Evolutionary conservation across 37 sponge, comb jelly and placozoan genomes (phyloP), one percentile per base, ranked within the genome.

Genomic region (Haliclona indistincta): DNA sequence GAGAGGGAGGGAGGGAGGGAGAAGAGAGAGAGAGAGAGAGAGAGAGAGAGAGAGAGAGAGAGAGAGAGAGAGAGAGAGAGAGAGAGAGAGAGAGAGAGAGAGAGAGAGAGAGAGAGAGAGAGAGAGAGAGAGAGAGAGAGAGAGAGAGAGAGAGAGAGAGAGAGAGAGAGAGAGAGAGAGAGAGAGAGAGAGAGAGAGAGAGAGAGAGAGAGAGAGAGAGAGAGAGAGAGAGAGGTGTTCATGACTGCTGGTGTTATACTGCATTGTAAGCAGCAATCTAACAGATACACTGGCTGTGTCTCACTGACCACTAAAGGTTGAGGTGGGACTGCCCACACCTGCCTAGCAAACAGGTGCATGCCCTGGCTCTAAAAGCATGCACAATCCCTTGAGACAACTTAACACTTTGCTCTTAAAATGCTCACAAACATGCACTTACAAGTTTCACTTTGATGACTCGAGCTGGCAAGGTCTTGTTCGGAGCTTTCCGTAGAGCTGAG

Each of bases 101-200:
- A 47, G 51, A 71, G 74, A 60, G 73, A 71, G 74, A 44, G 73
- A 62, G 73, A 60, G 73, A 71, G 74, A 44, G 73, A 71, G 73
- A 60, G 74, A 73, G 75, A 61, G 69, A 43, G 75, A 64, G 69
- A 73, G 84, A 73, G 75, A 52, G 83, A 64, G 67, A 63, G 75
- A 63, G 74, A 60, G 73, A 71, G 73, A 43, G 73, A 71, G 82
- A 60, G 73, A 71, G 82, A 60, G 73, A 71, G 82, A 60, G 73
- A 71, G 74, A 60, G 73, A 71, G 74, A 44, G 73, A 62, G 73
- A 60, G 73, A 71, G 74, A 44, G 73, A 71, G 73, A 60, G 74
- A 73, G 75, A 61, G 69, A 43, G 75, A 64, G 69, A 73, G 84
- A 73, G 75, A 52, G 84, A 68, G 56, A 71, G 54, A 71, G 73